phyloP scores from a whole-genome alignment of 2,888 invertebrate genomes.

The Clostera curtula region DNA sequence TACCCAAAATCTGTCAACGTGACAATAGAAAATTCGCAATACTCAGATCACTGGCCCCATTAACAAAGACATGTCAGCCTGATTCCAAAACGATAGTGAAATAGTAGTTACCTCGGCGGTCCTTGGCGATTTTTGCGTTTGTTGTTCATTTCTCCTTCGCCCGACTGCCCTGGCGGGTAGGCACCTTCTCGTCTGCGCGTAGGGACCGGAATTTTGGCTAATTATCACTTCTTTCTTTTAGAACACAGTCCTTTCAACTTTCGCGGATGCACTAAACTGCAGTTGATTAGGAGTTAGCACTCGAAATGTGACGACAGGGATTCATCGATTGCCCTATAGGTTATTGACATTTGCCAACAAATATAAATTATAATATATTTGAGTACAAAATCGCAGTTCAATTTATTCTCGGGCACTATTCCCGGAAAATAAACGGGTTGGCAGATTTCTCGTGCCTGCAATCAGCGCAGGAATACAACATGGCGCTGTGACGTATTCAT shows the following conservation, averaged over 20 bases:
- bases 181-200: constrained; percentile 87
- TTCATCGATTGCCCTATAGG: constrained; percentile 67
- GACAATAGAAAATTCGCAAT: constrained; percentile 51
- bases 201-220: constrained; percentile 90
- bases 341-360: constrained; percentile 70
- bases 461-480: constrained; percentile 76
- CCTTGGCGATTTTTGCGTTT: constrained; percentile 90
- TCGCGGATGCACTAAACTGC: constrained; percentile 75
- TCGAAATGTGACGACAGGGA: constrained; percentile 66
- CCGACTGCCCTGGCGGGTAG: constrained; percentile 80
- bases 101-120: constrained; percentile 78
- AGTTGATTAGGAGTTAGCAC: constrained; percentile 70
- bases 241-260: constrained; percentile 76
- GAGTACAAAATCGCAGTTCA: constrained; percentile 72
- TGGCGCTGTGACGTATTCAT: constrained; percentile 74
- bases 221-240: constrained; percentile 73
- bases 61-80: constrained; percentile 68
- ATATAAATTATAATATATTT: constrained; percentile 71
- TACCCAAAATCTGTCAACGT: constrained; percentile 46
- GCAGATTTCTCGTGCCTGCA: constrained; percentile 75
- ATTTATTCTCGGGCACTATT: constrained; percentile 69
- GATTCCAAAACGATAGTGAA: constrained; percentile 46
- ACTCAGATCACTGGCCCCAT: constrained; percentile 39
- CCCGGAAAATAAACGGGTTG: constrained; percentile 74
- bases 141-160: constrained; percentile 82